Base-by-base conservation (phyloP, 2,888 invertebrate genomes). In the Lepidochrysops patricia region DNA sequence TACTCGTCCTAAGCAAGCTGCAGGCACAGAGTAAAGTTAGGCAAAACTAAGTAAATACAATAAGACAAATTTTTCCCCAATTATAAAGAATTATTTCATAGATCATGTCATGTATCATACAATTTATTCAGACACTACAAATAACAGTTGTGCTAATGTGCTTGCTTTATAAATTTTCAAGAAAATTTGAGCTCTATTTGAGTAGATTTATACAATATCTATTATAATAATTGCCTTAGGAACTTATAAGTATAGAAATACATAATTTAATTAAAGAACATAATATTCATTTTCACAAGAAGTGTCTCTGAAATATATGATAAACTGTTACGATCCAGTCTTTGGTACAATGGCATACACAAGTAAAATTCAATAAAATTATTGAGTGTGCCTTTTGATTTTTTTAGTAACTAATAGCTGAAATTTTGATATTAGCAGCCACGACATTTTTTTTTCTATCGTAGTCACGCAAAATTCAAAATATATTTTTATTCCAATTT, bases 291-390 rank as follows among this genome's bases (percentile, higher is more conserved):
- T n/a, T n/a, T n/a, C n/a, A n/a, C n/a, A n/a, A n/a, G n/a, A n/a
- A n/a, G n/a, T n/a, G n/a, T n/a, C n/a, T n/a, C n/a, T n/a, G n/a
- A n/a, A n/a, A n/a, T n/a, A n/a, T n/a, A 37, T 37, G 37, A 19
- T 23, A 19, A 19, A 23, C 23, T 64, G 50, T 67, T 70, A 66
- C 67, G 68, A 68, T 72, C 70, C 73, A 74, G 72, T 77, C 75
- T 76, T 78, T 76, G 75, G 75, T 70, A 72, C 70, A 64, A 68
- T 68, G 68, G 68, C 69, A 69, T 68, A 68, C 52, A 26, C 34
- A 56, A 34, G 19, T 49, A 48, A 48, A 26, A 56, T 32, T n/a
- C 50, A 26, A 37, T n/a, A 1, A 7, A 5, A 34, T 9, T 54
- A 12, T 9, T 35, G 12, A 23, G 2, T 25, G 15, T 48, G 43